Conservation (phyloP, 2,113 vertebrate genomes). For the Oostethus manadensis region DNA sequence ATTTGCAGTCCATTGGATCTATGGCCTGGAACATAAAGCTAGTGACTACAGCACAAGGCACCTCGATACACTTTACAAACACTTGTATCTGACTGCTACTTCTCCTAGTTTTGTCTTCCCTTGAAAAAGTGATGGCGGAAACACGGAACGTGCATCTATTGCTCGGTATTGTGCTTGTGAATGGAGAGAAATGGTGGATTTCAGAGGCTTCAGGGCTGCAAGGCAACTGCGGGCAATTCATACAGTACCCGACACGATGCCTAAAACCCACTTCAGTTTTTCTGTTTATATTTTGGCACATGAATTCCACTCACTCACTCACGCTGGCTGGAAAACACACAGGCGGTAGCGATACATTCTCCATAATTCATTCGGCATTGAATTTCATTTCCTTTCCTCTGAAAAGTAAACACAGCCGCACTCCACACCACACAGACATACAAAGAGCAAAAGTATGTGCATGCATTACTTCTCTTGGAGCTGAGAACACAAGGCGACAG, state of each 20-base stretch:
- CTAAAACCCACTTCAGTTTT: slow-evolving; percentile 59
- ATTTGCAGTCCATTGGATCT: slow-evolving; percentile 29
- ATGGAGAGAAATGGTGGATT: slow-evolving; percentile 69
- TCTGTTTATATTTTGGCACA: slow-evolving; percentile 60
- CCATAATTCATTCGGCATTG: slow-evolving; percentile 66
- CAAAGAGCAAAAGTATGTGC: slow-evolving; percentile 50
- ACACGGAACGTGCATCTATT: slow-evolving; percentile 63
- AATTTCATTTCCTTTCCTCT: slow-evolving; percentile 61
- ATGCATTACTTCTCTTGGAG: slow-evolving; percentile 47
- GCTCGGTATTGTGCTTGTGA: slow-evolving; percentile 73
- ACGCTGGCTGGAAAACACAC: slow-evolving; percentile 53
- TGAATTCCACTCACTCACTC: slow-evolving; percentile 51
- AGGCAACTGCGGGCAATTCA: slow-evolving; percentile 74
- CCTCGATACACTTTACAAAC: slow-evolving; percentile 61
- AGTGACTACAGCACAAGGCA: slow-evolving; percentile 30
- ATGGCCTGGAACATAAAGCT: slow-evolving; percentile 17
- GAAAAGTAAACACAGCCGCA: slow-evolving; percentile 35
- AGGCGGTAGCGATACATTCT: slow-evolving; percentile 63
- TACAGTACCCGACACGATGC: slow-evolving; percentile 57
- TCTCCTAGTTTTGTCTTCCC: slow-evolving; percentile 73
- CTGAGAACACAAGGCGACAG: slow-evolving; percentile 53
- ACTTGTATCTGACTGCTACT: slow-evolving; percentile 60
- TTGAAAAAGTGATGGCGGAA: slow-evolving; percentile 70
- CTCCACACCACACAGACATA: slow-evolving; percentile 50
- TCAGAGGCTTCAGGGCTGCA: slow-evolving; percentile 73